Conservation (phyloP, 2,797 vertebrate species). For the Lagorchestes hirsutus region DNA sequence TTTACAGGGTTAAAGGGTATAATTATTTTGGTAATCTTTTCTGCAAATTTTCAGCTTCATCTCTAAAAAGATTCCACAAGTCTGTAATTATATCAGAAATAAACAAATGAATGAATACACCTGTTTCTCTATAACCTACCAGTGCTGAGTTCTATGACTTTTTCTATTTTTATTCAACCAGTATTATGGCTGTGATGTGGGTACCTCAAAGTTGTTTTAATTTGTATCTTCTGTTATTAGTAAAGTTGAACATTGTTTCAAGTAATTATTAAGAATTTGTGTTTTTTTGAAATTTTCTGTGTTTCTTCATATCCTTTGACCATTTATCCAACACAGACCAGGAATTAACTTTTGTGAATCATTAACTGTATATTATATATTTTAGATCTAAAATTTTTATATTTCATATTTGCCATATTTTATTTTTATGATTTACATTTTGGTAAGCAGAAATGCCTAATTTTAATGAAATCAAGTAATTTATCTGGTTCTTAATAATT, state of each 20-base stretch:
- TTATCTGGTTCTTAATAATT: conserved; percentile 57
- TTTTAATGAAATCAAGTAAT: not conserved
- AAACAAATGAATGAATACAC: not conserved
- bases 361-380: not conserved
- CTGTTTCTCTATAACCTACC: not conserved
- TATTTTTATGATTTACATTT: not conserved
- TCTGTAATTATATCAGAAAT: not conserved
- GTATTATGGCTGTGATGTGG: not conserved
- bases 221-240: not conserved
- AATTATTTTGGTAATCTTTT: not conserved
- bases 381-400: not conserved
- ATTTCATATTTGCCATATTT: not conserved
- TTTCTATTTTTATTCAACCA: not conserved
- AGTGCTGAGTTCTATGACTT: not conserved
- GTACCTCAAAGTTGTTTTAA: not conserved
- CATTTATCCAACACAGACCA: not conserved
- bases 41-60: not conserved
- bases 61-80: not conserved
- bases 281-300: not conserved
- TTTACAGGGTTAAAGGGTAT: not conserved
- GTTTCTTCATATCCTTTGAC: not conserved
- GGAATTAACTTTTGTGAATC: not conserved
- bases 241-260: not conserved
- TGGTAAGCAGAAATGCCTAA: not conserved
- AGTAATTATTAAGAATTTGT: not conserved